These are phyloP conservation scores for Goniozus legneri DNA, from an alignment of 1,140 invertebrate species.

Conservation along the genomic window DNA sequence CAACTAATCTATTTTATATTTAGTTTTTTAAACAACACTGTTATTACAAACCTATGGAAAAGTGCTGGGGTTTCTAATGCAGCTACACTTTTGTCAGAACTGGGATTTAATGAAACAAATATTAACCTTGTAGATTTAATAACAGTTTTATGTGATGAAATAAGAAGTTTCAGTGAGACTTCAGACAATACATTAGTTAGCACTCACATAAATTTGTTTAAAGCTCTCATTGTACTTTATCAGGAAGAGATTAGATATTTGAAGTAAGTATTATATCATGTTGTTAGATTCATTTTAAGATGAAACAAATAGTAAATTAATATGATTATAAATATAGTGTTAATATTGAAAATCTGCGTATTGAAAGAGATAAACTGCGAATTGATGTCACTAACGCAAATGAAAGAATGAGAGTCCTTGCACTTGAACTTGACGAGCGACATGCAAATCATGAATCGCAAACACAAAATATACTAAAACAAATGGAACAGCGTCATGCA, in stretches of 20 bases:
- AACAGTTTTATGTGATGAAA: conserved; percentile 71
- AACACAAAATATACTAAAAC: conserved; percentile 63
- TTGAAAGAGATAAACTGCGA: conserved; percentile 73
- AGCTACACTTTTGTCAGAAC: conserved; percentile 61
- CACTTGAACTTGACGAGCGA: conserved; percentile 86
- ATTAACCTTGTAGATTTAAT: conserved; percentile 68
- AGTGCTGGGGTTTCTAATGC: conserved; percentile 64
- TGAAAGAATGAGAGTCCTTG: conserved; percentile 70
- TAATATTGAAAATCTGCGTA: conserved; percentile 62
- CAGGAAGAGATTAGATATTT: conserved; percentile 60
- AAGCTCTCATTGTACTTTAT: conserved; percentile 60
- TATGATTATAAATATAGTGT: conserved; percentile 40
- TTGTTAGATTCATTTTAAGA: conserved; percentile 5
- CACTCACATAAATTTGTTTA: conserved; percentile 53
- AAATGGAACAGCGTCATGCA: conserved; percentile 71
- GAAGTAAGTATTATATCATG: conserved; percentile 40
- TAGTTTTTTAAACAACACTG: conserved; percentile 43
- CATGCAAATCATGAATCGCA: conserved; percentile 75
- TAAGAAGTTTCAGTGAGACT: conserved; percentile 57
- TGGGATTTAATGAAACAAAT: conserved; percentile 65
- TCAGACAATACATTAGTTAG: conserved; percentile 41
- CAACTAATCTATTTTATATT: conserved; percentile 9
- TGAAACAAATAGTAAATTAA: conserved; percentile 1
- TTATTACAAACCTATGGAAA: conserved; percentile 71
- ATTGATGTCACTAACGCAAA: conserved; percentile 78